Percentiles rank a stretch among this genome's conserved stretches.
Conservation (phyloP, 2,113 vertebrate genomes). For the Hippocampus comes region DNA sequence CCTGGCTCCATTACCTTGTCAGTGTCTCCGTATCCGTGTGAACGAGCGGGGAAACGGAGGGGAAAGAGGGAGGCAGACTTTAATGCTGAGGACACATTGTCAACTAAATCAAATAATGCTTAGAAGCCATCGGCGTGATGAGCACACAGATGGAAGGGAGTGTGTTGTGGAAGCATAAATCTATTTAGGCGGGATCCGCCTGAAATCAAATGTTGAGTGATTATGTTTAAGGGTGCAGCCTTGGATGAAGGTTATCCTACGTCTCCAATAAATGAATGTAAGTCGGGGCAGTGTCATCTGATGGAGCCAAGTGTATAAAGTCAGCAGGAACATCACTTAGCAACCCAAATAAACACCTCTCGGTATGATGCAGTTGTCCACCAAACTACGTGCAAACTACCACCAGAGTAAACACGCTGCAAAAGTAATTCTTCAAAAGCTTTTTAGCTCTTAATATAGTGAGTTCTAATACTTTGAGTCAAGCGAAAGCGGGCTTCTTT, state of each 20-base stretch:
- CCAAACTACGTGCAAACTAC: no score
- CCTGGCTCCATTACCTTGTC: conserved; percentile 20
- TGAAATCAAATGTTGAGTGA: neutral
- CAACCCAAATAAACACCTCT: neutral
- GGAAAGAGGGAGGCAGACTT: conserved; percentile 7
- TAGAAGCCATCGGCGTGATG: conserved; percentile 18
- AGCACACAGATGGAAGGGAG: conserved; percentile 8
- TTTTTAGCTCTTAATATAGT: no score
- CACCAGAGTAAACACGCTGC: no score
- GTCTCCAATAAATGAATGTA: neutral
- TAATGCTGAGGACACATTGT: conserved; percentile 28
- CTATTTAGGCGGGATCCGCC: neutral
- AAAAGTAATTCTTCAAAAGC: no score
- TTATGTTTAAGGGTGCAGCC: neutral
- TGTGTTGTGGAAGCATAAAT: neutral
- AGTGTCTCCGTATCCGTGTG: conserved; percentile 22
- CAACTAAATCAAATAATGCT: conserved; percentile 37
- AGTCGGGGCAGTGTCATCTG: neutral
- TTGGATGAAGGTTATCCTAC: conserved; percentile 3
- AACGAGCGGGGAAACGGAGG: neutral
- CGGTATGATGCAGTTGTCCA: neutral
- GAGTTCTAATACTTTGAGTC: no score
- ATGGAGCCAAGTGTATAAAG: neutral
- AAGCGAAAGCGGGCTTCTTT: no score
- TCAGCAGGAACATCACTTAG: neutral